Conservation (phyloP, 2,797 vertebrate species). For the Taeniopygia guttata region DNA sequence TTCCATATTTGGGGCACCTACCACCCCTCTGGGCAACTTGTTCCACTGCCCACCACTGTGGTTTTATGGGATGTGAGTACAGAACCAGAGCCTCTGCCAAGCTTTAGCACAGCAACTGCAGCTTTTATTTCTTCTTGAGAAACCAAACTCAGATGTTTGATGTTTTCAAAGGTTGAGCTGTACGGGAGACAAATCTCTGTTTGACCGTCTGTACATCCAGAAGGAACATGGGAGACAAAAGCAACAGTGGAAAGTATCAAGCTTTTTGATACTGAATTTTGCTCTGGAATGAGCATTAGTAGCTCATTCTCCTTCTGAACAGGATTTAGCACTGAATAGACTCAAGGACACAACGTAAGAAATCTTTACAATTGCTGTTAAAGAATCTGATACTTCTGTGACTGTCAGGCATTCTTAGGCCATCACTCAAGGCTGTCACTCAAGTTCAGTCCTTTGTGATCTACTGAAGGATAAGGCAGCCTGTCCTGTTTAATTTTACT, state of each 20-base stretch:
- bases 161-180: background rate
- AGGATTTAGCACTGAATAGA: background rate
- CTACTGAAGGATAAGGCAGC: background rate
- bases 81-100: background rate
- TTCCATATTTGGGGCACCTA: background rate
- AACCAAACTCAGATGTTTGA: background rate
- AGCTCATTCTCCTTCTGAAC: background rate
- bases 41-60: background rate
- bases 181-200: background rate
- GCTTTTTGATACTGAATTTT: background rate
- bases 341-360: background rate
- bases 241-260: background rate
- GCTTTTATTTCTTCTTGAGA: background rate
- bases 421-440: conserved; percentile 4
- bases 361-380: background rate
- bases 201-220: background rate
- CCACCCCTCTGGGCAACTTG: background rate
- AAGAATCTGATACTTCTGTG: background rate
- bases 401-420: background rate
- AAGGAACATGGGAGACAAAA: background rate
- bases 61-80: background rate
- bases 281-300: background rate
- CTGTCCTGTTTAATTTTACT: conserved; percentile 3
- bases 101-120: background rate
- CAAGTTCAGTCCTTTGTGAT: conserved; percentile 9